These are phyloP conservation scores for Diadumene lineata DNA, from an alignment of 92 coral and sea anemone genomes.

Conservation along the genomic window DNA sequence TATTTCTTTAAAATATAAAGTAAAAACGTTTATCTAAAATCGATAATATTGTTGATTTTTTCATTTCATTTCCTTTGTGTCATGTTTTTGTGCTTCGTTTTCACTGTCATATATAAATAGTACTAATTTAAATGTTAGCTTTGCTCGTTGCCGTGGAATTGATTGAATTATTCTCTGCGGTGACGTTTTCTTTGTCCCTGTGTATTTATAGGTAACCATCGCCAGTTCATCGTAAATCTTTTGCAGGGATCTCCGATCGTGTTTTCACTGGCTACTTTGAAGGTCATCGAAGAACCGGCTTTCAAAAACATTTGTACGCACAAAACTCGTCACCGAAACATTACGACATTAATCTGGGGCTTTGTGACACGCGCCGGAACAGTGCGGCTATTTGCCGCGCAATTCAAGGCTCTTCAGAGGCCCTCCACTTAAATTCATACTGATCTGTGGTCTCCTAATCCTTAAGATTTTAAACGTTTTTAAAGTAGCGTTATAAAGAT, in stretches of 20 bases:
- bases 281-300: too few relatives aligned
- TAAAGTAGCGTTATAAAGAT: constrained; percentile 11
- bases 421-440: background rate
- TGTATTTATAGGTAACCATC: too few relatives aligned
- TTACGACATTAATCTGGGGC: too few relatives aligned
- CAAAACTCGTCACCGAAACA: too few relatives aligned
- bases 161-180: background rate
- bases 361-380: too few relatives aligned
- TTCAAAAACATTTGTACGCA: too few relatives aligned
- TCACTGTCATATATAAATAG: background rate
- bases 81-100: background rate
- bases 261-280: too few relatives aligned
- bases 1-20: too few relatives aligned
- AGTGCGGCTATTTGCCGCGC: too few relatives aligned
- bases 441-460: constrained; percentile 9
- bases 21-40: too few relatives aligned
- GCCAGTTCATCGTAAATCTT: too few relatives aligned
- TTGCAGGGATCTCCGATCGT: too few relatives aligned
- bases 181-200: background rate
- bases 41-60: background rate
- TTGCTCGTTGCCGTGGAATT: background rate
- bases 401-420: background rate
- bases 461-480: constrained; percentile 4
- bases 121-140: constrained; percentile 5
- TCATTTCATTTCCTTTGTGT: background rate